Conservation (phyloP, 2,113 vertebrate genomes). For the Phodopus roborovskii region DNA sequence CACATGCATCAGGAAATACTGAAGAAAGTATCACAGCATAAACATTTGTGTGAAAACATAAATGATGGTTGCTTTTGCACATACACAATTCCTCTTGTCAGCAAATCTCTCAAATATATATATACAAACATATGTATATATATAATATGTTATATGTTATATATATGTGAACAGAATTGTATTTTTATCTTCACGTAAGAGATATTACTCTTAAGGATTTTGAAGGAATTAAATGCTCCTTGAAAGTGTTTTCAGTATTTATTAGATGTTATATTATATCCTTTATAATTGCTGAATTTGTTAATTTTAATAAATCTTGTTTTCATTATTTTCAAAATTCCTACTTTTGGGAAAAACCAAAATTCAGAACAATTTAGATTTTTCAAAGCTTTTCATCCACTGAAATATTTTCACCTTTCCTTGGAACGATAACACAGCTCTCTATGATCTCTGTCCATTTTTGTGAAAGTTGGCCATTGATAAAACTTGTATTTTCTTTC, state of each 20-base stretch:
- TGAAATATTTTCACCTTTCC: neutral
- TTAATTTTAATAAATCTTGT: neutral
- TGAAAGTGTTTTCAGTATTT: neutral
- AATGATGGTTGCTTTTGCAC: neutral
- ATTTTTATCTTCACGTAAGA: neutral
- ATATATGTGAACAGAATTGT: neutral
- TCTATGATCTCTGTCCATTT: neutral
- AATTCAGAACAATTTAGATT: neutral
- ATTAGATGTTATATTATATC: neutral
- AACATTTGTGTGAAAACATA: neutral
- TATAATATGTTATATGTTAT: neutral
- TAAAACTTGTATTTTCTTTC: no score
- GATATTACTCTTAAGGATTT: neutral
- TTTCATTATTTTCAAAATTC: neutral
- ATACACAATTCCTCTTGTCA: neutral
- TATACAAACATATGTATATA: no score
- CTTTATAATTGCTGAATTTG: neutral
- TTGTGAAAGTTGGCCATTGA: neutral
- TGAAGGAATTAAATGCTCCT: constrained; percentile 5
- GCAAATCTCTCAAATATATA: neutral
- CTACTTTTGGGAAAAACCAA: neutral
- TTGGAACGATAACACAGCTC: neutral
- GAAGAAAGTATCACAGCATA: no score
- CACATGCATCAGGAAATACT: neutral
- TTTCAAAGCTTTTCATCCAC: neutral